phyloP scores from a whole-genome alignment of 2,113 vertebrate genomes.

The Dasyurus viverrinus region DNA sequence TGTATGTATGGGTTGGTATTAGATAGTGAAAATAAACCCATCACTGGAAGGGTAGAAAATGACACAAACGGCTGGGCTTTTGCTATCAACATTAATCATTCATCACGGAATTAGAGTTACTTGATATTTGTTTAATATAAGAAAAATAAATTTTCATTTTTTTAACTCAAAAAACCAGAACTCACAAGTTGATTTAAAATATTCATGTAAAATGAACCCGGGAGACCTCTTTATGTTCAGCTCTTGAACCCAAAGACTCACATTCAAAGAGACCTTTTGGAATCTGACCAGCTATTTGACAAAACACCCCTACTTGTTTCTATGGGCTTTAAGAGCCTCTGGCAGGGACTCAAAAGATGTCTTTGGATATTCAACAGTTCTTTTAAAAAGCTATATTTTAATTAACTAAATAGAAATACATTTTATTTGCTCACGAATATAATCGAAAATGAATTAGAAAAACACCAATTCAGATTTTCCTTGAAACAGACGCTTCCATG shows the following conservation, averaged over 20 bases:
- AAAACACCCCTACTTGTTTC: conserved; percentile 24
- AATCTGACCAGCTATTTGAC: conserved; percentile 6
- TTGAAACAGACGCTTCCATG: conserved; percentile 2
- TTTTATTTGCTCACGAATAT: not conserved
- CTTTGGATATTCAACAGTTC: conserved; percentile 30
- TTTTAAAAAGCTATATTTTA: conserved; percentile 4
- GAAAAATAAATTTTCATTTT: conserved; percentile 6
- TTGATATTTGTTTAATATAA: conserved; percentile 17
- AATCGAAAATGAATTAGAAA: conserved; percentile 39
- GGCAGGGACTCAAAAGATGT: conserved; percentile 29
- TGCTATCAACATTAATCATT: not conserved
- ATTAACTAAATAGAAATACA: conserved; percentile 3
- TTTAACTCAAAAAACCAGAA: conserved; percentile 29
- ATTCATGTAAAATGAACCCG: conserved; percentile 24
- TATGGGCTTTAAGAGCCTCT: conserved; percentile 13
- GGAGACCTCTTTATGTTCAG: conserved; percentile 21
- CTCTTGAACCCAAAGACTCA: conserved; percentile 3
- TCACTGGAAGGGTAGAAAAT: not conserved
- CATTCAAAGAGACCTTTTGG: conserved; percentile 49
- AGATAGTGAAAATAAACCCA: not conserved
- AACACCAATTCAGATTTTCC: conserved; percentile 5
- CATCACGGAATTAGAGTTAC: conserved; percentile 35
- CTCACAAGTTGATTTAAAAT: conserved; percentile 52
- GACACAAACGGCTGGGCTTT: not conserved
- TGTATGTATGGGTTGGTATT: conserved; percentile 11